Conservation (phyloP, 1,140 invertebrate genomes). For the Aleiodes sp. region DNA sequence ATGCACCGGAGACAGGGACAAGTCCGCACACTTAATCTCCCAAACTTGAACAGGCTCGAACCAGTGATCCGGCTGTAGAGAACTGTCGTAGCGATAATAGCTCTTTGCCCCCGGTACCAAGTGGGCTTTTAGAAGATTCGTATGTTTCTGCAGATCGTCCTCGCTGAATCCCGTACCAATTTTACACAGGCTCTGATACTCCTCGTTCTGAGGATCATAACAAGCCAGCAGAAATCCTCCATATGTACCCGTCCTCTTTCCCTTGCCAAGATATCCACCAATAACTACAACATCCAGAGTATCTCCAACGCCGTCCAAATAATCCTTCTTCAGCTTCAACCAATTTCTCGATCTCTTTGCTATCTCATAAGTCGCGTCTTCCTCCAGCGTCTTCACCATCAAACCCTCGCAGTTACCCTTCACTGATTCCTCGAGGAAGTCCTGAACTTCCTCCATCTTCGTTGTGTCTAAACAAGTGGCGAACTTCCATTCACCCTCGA, state of each 20-base stretch:
- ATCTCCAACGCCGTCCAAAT: conserved; percentile 94
- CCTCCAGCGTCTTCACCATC: conserved; percentile 97
- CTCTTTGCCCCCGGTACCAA: conserved; percentile 78
- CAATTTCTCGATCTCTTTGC: conserved; percentile 97
- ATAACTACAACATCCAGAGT: conserved; percentile 96
- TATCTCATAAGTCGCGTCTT: conserved; percentile 97
- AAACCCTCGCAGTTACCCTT: conserved; percentile 95
- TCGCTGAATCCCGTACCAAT: conserved; percentile 98
- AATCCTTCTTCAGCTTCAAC: conserved; percentile 98
- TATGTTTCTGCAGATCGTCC: conserved; percentile 84
- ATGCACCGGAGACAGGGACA: conserved; percentile 96
- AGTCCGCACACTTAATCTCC: conserved; percentile 99
- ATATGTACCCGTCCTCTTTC: conserved; percentile 92
- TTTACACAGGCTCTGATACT: conserved; percentile 94
- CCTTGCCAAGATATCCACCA: conserved; percentile 93
- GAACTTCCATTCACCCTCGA: conserved; percentile 89
- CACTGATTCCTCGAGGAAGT: conserved; percentile 95
- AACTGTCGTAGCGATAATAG: conserved; percentile 87
- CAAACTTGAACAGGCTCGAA: conserved; percentile 93
- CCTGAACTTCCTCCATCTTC: conserved; percentile 91
- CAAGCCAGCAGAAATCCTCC: conserved; percentile 98
- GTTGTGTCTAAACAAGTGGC: conserved; percentile 86
- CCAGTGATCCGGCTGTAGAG: conserved; percentile 92
- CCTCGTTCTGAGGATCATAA: conserved; percentile 92
- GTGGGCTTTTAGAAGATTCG: conserved; percentile 81